Conservation (phyloP, 2,113 vertebrate genomes). For the Periophthalmus modestus region DNA sequence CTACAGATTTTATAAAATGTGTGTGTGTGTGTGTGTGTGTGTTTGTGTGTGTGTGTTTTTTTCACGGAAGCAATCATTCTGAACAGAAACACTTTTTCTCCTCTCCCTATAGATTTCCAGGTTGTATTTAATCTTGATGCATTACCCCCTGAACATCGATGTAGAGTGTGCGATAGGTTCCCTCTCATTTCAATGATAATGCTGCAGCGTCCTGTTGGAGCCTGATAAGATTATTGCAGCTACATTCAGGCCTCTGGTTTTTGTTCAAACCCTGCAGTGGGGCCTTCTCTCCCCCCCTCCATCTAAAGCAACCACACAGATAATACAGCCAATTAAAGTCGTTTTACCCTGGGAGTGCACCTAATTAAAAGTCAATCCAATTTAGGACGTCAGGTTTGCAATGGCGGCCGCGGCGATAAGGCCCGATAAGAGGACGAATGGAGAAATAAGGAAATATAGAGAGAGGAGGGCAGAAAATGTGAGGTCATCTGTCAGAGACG, state of each 20-base stretch:
- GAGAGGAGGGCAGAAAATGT: slow-evolving; percentile 34
- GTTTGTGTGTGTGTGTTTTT: background rate
- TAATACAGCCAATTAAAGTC: slow-evolving; percentile 62
- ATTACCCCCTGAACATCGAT: slow-evolving; percentile 10
- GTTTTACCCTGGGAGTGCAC: slow-evolving; percentile 48
- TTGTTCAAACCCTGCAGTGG: slow-evolving; percentile 22
- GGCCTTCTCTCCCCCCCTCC: slow-evolving; percentile 11
- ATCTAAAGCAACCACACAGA: slow-evolving; percentile 21
- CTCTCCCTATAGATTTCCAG: background rate
- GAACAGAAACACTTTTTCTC: background rate
- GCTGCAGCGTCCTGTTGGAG: slow-evolving; percentile 4
- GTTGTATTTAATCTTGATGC: slow-evolving; percentile 6
- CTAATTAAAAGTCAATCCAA: slow-evolving; percentile 69
- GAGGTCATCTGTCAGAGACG: slow-evolving; percentile 33
- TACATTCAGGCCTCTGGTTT: slow-evolving; percentile 18
- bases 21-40: background rate
- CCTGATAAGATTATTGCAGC: slow-evolving; percentile 13
- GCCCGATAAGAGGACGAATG: slow-evolving; percentile 33
- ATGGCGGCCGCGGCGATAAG: slow-evolving; percentile 46
- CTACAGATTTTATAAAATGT: background rate
- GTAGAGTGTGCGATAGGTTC: slow-evolving; percentile 4
- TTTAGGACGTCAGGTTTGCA: slow-evolving; percentile 51
- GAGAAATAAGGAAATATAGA: slow-evolving; percentile 26
- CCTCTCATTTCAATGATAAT: slow-evolving; percentile 11
- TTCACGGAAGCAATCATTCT: background rate